Evolutionary conservation across 30 jellyfish, hydroid and myxozoan species (phyloP).

Genomic region (Chrysaora quinquecirrha): DNA sequence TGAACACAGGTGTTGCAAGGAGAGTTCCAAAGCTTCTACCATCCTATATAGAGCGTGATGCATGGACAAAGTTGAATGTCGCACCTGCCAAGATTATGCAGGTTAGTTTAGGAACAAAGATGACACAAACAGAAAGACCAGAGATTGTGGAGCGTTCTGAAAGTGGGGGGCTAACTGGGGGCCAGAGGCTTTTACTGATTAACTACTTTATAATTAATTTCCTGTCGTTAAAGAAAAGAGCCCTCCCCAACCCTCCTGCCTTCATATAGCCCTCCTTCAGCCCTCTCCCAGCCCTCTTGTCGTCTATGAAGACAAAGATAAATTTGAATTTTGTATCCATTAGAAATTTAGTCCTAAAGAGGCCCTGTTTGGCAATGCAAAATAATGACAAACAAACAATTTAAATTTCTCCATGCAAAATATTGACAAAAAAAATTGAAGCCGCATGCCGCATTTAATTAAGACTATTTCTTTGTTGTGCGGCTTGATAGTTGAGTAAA

Average conservation of each 20-base stretch:
- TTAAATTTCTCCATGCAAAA: background rate
- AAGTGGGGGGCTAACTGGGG: constrained; percentile 13
- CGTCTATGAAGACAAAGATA: background rate
- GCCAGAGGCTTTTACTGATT: background rate
- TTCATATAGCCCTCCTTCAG: constrained; percentile 4
- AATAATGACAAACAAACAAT: background rate
- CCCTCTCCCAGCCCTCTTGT: background rate
- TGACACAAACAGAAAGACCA: background rate
- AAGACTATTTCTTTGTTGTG: background rate
- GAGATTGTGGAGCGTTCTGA: background rate
- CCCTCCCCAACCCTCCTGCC: background rate
- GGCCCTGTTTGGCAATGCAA: no score
- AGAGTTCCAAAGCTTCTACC: constrained; percentile 12
- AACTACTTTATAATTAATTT: background rate
- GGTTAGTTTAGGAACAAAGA: constrained; percentile 1
- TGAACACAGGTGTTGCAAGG: background rate
- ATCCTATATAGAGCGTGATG: constrained; percentile 15
- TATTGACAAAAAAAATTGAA: background rate
- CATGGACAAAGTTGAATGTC: constrained; percentile 16
- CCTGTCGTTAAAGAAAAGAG: background rate
- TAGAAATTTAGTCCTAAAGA: background rate
- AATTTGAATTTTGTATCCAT: background rate
- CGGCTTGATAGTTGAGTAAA: constrained; percentile 1
- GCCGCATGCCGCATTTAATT: background rate
- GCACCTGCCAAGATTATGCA: constrained; percentile 20